Percentiles rank a stretch among this genome's conserved stretches.
phyloP scores from a whole-genome alignment of 1,140 invertebrate genomes.

The Brachionus rubens region DNA sequence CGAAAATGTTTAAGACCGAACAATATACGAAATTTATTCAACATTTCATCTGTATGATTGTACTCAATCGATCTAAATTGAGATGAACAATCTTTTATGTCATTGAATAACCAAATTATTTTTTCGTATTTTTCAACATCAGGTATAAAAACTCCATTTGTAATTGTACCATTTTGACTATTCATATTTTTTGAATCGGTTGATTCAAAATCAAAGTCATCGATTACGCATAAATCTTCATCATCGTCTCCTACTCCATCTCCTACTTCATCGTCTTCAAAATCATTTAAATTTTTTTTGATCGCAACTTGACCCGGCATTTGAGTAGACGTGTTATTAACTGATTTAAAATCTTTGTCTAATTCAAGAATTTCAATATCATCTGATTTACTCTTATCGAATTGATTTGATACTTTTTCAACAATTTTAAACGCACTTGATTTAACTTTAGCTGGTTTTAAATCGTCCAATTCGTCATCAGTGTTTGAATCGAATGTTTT shows the following conservation, averaged over 20 bases:
- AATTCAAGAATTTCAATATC: no score
- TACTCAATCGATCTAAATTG: neutral
- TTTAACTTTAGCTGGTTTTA: no score
- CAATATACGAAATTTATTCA: constrained; percentile 58
- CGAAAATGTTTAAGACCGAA: constrained; percentile 85
- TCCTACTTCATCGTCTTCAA: no score
- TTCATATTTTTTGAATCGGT: neutral
- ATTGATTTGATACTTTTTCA: no score
- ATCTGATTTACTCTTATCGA: no score
- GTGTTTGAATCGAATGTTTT: no score
- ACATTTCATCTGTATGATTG: neutral
- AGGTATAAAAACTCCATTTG: neutral
- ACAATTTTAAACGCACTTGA: no score
- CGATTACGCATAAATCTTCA: neutral
- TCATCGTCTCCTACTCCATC: neutral
- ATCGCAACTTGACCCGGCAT: no score
- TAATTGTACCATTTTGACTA: neutral
- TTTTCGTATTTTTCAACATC: neutral
- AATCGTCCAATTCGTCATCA: no score
- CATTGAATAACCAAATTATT: neutral
- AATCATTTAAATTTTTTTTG: no score
- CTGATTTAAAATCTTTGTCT: no score
- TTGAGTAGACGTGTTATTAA: no score
- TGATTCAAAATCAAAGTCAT: neutral
- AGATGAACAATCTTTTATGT: neutral